Evolutionary conservation across 2,797 vertebrate species (phyloP), one percentile per base, ranked within the genome.

Genomic region (Threskiornis aethiopicus): DNA sequence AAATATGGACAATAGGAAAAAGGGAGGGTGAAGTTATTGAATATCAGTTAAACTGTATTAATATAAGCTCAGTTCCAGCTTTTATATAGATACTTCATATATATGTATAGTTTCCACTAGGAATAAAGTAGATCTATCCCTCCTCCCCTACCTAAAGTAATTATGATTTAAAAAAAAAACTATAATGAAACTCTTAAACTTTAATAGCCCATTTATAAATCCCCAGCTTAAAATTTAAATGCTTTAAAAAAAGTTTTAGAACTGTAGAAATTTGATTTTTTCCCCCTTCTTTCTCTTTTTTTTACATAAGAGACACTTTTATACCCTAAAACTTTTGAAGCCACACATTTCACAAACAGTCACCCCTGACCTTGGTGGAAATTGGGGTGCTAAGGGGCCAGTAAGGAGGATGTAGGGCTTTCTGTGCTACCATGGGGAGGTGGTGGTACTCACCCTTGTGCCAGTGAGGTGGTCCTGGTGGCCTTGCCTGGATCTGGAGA

Each of bases 41-140:
- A 99, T 99, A 99, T 99, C 99, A 99, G 99, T 99, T 99, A 99
- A 99, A 99, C 98, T 98, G 99, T 98, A 99, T 99, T 99, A 99
- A 99, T 99, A 99, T 99, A 99, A 99, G 99, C 99, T 98, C 95
- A 97, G 97, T 93, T 98, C 94, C 97, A 96, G 97, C 98, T 98
- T 98, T 98, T 97, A 98, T 98, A 98, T 97, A 98, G 97, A 98
- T 97, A 95, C 97, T 98, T 98, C 98, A 98, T 98, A 98, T 98
- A 97, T 98, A 98, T 98, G 98, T 98, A 98, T 98, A 97, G 98
- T 98, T 98, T 98, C 98, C 97, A 96, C 97, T 97, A 98, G 97
- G 98, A 98, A 98, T 98, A 98, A 98, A 98, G 97, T 98, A 97
- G 98, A 97, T 84, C 96, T 95, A 97, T 91, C 96, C 96, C 93